Evolutionary conservation across 1,140 invertebrate genomes (phyloP), one percentile per base, ranked within the genome.

Genomic region (Yoshiicerus persimilis): DNA sequence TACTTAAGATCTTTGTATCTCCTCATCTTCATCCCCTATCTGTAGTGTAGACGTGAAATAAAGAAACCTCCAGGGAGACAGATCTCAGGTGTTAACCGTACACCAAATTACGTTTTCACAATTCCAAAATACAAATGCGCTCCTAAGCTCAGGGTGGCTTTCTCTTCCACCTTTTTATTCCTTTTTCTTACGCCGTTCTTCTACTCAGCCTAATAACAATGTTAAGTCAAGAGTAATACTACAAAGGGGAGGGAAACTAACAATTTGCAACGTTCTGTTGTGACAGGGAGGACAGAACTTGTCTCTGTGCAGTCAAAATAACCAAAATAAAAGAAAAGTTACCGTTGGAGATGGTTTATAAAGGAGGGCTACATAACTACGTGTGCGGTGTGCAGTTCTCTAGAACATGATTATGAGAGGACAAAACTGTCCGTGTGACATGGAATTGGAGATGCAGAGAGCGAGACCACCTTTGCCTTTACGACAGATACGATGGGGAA

Each of bases 51-150:
- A 38, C 16, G 75, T 36, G 70, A 87, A 86, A 75, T 84, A 89
- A 87, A 89, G 83, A 75, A 47, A 87, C 32, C 80, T 36, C 83
- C 23, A 27, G 88, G 85, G 86, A 85, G 34, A 87, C 27, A 39
- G 89, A 90, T 90, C 89, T 88, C 89, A 90, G 89, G 89, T 90
- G 89, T 87, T 90, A 88, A 90, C 84, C 87, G 30, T 32, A 77
- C 27, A 88, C 47, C 89, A 90, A 90, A 90, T 90, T 90, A 90
- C 89, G 87, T 88, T 88, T 90, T 87, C 86, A 90, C 89, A 90
- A 90, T 90, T 90, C 87, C 86, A 80, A 38, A 80, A 80, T 34
- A 80, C 32, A 36, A 80, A 80, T 80, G 30, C 32, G n/a, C 75
- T 16, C 16, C 47, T 56, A 80, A 38, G 75, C 25, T 13, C 11